Evolutionary conservation across 2,888 invertebrate species (phyloP).

Genomic region (Dendrolimus pini): DNA sequence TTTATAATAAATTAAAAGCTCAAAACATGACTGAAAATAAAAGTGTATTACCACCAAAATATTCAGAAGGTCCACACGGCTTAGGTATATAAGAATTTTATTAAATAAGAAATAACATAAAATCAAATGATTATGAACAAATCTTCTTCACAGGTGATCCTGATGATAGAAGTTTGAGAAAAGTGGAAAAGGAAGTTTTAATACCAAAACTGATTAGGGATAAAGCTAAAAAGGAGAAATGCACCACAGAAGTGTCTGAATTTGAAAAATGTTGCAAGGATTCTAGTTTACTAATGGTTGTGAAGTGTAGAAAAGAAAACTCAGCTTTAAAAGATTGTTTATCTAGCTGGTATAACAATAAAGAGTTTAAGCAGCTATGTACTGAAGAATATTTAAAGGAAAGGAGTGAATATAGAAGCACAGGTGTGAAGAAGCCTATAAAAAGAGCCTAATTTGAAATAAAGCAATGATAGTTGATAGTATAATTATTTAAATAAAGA

Average conservation of each 20-base stretch:
- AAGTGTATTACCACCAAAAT: slow-evolving; percentile 55
- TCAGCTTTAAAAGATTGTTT: slow-evolving; percentile 82
- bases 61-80: slow-evolving; percentile 73
- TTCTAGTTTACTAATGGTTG: slow-evolving; percentile 81
- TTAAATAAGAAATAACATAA: neutral
- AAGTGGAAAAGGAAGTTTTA: slow-evolving; percentile 91
- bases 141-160: slow-evolving; percentile 84
- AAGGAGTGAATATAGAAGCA: slow-evolving; percentile 87
- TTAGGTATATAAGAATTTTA: slow-evolving; percentile 50
- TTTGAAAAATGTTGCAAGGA: slow-evolving; percentile 85
- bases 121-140: no score
- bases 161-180: slow-evolving; percentile 86
- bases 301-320: slow-evolving; percentile 86
- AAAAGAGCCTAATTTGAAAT: slow-evolving; percentile 45
- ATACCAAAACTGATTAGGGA: slow-evolving; percentile 94
- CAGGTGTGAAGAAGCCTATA: slow-evolving; percentile 82
- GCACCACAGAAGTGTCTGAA: slow-evolving; percentile 82
- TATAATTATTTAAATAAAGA: slow-evolving; percentile 37
- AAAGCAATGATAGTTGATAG: slow-evolving; percentile 22
- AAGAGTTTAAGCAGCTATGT: slow-evolving; percentile 83
- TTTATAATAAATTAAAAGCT: no score
- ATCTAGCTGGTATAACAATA: slow-evolving; percentile 85
- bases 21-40: slow-evolving; percentile 23
- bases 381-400: slow-evolving; percentile 88
- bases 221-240: slow-evolving; percentile 87